Evolutionary conservation across 2,888 invertebrate species (phyloP).

Genomic region (Agrochola macilenta): DNA sequence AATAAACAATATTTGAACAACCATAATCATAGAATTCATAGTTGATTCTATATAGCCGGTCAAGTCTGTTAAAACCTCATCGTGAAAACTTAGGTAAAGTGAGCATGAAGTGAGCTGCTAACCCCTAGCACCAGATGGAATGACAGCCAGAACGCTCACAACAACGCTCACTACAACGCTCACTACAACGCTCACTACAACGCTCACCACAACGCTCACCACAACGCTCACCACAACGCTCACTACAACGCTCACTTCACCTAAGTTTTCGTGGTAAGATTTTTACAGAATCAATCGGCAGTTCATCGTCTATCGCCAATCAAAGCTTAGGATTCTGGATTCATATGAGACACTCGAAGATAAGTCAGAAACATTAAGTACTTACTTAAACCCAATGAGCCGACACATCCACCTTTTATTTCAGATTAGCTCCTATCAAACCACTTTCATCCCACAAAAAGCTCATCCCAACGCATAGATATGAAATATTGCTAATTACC

Average conservation of each 20-base stretch:
- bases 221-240: no score
- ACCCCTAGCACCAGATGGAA: no score
- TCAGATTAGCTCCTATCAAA: conserved; percentile 48
- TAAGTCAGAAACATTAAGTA: conserved; percentile 47
- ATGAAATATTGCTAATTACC: conserved; percentile 68
- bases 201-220: no score
- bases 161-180: no score
- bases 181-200: no score
- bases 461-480: conserved; percentile 59
- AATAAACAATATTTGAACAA: not conserved
- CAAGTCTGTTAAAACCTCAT: no score
- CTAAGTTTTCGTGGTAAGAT: no score
- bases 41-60: not conserved
- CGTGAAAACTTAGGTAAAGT: no score
- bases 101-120: no score
- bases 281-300: not conserved
- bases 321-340: conserved; percentile 32
- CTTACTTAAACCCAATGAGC: conserved; percentile 42
- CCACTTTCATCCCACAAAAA: conserved; percentile 63
- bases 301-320: not conserved
- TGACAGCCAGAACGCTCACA: no score
- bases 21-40: not conserved
- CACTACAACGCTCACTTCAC: no score
- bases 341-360: conserved; percentile 39
- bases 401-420: conserved; percentile 45